Percentiles rank a stretch among this genome's conserved stretches.
These are phyloP conservation scores for Nasua narica DNA, from an alignment of 2,797 vertebrate species.

Conservation along the genomic window DNA sequence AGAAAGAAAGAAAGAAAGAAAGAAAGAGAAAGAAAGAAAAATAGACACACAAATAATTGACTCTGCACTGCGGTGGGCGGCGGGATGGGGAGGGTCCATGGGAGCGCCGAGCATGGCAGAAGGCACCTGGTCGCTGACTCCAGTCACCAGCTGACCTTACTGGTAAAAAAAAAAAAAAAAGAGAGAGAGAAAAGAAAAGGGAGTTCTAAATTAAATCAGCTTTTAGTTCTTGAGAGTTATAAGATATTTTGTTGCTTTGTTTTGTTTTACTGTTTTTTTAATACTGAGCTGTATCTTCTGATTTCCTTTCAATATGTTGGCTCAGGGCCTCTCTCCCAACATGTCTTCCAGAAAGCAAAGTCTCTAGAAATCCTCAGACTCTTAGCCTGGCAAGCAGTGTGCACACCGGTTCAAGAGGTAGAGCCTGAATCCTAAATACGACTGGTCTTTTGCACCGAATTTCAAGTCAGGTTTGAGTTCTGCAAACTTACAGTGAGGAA, in stretches of 20 bases:
- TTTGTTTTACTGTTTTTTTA: neutral
- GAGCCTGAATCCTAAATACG: neutral
- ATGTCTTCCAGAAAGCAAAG: neutral
- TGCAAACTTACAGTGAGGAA: neutral
- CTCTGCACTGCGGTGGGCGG: too few relatives aligned
- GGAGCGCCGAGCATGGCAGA: fast-evolving
- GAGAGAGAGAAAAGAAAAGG: neutral
- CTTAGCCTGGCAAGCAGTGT: neutral
- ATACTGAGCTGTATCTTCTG: neutral
- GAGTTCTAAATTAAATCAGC: neutral
- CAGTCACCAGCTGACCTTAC: neutral
- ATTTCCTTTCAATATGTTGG: neutral
- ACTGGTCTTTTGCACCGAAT: neutral
- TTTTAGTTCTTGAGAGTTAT: neutral
- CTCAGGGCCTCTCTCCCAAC: neutral
- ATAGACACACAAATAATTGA: neutral
- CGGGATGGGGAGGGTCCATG: fast-evolving
- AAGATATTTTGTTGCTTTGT: neutral
- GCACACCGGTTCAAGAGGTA: neutral
- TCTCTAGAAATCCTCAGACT: neutral
- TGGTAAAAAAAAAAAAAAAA: neutral
- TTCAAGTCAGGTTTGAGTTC: neutral
- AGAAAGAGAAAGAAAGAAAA: too few relatives aligned
- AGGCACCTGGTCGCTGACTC: neutral
- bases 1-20: too few relatives aligned